These are phyloP conservation scores for Lepidonotus clava DNA, from an alignment of 2,888 invertebrate genomes.

Conservation along the genomic window DNA sequence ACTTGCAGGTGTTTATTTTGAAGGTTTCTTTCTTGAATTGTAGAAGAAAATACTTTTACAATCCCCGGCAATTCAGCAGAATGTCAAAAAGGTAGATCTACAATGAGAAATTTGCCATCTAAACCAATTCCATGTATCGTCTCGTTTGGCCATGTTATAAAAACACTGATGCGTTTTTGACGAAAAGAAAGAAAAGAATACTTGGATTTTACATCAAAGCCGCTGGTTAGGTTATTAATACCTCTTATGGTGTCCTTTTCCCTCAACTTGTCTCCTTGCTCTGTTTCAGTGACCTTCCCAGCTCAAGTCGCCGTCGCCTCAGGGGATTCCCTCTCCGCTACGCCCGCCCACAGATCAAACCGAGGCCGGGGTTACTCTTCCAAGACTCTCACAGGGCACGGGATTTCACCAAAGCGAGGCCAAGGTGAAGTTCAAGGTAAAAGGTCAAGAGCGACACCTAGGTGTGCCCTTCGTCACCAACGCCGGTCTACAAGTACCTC, in stretches of 20 bases:
- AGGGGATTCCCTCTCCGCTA: neutral
- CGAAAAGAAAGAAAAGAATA: too few species aligned
- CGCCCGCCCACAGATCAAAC: slow-evolving; percentile 14
- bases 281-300: slow-evolving; percentile 4
- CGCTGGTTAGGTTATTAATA: neutral
- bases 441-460: neutral
- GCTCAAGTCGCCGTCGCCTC: neutral
- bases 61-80: too few species aligned
- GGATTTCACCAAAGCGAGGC: slow-evolving; percentile 24
- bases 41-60: too few species aligned
- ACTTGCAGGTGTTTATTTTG: too few species aligned
- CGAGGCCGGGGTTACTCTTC: neutral
- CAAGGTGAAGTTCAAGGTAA: neutral
- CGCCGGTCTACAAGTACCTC: too few species aligned
- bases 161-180: too few species aligned
- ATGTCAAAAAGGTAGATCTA: too few species aligned
- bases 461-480: neutral
- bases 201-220: too few species aligned
- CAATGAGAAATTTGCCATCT: too few species aligned
- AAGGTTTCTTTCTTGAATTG: too few species aligned
- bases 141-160: too few species aligned
- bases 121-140: too few species aligned
- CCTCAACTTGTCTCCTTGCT: neutral
- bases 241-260: neutral
- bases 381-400: neutral